Base-by-base conservation (phyloP, 2,888 invertebrate genomes). In the Zele albiditarsus region DNA sequence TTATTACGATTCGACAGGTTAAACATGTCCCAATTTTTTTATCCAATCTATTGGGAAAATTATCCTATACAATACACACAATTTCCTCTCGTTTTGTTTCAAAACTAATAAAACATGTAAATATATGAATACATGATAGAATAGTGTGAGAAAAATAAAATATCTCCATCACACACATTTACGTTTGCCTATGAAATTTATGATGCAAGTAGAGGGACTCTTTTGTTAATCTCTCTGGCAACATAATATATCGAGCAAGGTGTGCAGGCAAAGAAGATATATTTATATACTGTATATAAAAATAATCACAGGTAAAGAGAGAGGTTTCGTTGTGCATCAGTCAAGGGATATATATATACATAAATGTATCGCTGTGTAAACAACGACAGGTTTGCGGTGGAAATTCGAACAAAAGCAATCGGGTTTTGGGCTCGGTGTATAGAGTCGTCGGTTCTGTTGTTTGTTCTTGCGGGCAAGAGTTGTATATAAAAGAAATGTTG, bases 381-480 rank as follows among this genome's bases (percentile, higher is more conserved):
- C 80, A 80, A 58, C 62, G 66, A 73, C 75, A 77, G 74, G 74
- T 72, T 68, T 74, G 72, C 65, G 74, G 75, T 57, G 75, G 79
- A 80, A 79, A 79, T 79, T 74, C 76, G 77, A 80, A 80, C 80
- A 80, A 80, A 80, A 79, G 80, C 72, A 38, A 80, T 78, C 79
- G 80, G 73, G 76, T 75, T 46, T 38, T 31, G 73, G 74, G 77
- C 77, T 79, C 77, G 53, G 53, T 53, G 53, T 20, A 53, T 53
- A 53, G 6, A 53, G 20, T 46, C n/a, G 46, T 20, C 20, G n/a
- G 20, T 20, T 53, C 53, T 20, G 53, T 20, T 77, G 77, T 74
- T 68, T 72, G 63, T 72, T 73, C 75, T 73, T 33, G 66, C 57
- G 62, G 71, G 66, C 46, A 42, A 77, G 76, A 71, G 75, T 12